Evolutionary conservation across 92 coral and sea anemone genomes (phyloP), one percentile per base, ranked within the genome.

Genomic region (Porites rus): DNA sequence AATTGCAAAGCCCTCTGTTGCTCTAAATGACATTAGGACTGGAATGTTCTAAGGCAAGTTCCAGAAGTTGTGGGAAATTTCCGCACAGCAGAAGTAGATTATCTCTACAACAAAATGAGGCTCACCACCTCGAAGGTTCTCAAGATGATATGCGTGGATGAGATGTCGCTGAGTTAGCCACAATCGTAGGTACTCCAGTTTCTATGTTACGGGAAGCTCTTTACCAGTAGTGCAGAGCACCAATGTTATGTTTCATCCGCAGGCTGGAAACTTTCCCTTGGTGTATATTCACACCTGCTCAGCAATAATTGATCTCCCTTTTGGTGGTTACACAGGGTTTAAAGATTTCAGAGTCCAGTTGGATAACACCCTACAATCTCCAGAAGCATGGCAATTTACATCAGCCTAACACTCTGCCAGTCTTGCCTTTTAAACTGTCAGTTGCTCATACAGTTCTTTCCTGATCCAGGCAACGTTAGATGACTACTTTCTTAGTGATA

Each of bases 221-320:
- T 10, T 84, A 31, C 81, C 88, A 28, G 66, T 51, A 53, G 88
- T 84, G 80, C 20, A 84, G 17, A 51, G 16, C 19, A 12, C 63
- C n/a, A 22, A 74, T 1, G 63, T 74, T 17, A 10, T n/a, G 7
- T 84, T 84, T 24, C 88, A 84, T 50, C 16, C 72, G 24, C 81
- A 59, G 1, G 62, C 65, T 43, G 89, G 89, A 50, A 22, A 67
- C 89, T 20, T 76, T 67, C 58, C 89, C 65, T 2, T 76, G 21
- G 82, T 90, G 17, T 54, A 28, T 76, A 72, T 86, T 54, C 84
- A 78, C 86, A 89, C 93, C 14, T 84, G 89, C 73, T 78, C 89
- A 50, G 87, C 89, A 18, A 76, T 72, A 0, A 73, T 84, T 85
- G 93, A 90, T 46, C 76, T 90, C 28, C 92, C 93, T 5, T 18